Percentiles rank a stretch among this genome's conserved stretches.
phyloP scores from a whole-genome alignment of 2,888 invertebrate species.

The Coelinius sp. region DNA sequence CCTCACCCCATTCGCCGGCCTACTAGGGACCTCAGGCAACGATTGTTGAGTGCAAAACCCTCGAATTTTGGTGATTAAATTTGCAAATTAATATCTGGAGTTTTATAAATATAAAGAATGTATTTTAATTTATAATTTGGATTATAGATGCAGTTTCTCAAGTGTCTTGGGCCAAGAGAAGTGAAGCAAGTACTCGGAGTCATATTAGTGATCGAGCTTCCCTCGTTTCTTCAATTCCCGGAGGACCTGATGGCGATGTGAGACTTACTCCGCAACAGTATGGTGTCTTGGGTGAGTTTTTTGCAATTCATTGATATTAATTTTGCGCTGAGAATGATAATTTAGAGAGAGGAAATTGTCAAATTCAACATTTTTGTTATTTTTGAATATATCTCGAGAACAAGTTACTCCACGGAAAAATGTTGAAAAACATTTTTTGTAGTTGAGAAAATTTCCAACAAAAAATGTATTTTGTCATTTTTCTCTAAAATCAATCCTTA shows the following conservation, averaged over 20 bases:
- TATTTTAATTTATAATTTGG: background rate
- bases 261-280: slow-evolving; percentile 88
- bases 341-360: no score
- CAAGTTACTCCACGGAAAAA: no score
- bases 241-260: slow-evolving; percentile 74
- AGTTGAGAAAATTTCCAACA: no score
- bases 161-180: slow-evolving; percentile 67
- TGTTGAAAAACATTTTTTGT: no score
- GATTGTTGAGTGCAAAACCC: slow-evolving; percentile 60
- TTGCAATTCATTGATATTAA: background rate
- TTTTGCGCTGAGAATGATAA: background rate
- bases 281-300: slow-evolving; percentile 87
- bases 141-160: slow-evolving; percentile 64
- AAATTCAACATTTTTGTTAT: no score
- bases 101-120: background rate
- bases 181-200: slow-evolving; percentile 66
- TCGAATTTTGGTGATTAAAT: slow-evolving; percentile 65
- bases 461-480: no score
- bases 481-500: no score
- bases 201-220: slow-evolving; percentile 67
- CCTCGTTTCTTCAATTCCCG: slow-evolving; percentile 66
- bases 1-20: slow-evolving; percentile 61
- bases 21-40: slow-evolving; percentile 61
- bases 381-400: no score
- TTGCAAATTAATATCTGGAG: background rate